Evolutionary conservation across 2,113 vertebrate species (phyloP).

Genomic region (Perca schrenkii): DNA sequence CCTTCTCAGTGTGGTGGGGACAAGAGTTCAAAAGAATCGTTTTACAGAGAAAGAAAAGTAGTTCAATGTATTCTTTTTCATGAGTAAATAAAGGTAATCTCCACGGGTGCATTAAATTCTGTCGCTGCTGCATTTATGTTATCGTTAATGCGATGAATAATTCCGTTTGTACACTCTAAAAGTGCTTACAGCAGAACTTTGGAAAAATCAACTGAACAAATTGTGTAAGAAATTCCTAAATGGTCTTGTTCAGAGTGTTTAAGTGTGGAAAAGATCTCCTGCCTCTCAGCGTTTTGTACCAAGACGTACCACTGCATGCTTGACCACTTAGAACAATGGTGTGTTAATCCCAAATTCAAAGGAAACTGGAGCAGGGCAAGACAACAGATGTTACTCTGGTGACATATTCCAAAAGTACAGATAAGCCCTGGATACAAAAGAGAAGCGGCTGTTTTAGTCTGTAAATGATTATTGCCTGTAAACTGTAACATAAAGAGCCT

Average conservation of each 20-base stretch:
- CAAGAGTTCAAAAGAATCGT: slow-evolving; percentile 73
- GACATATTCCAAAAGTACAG: slow-evolving; percentile 51
- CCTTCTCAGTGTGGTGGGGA: slow-evolving; percentile 61
- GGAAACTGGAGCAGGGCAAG: slow-evolving; percentile 21
- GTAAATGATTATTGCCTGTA: slow-evolving; percentile 76
- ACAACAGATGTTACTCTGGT: slow-evolving; percentile 53
- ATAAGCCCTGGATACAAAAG: slow-evolving; percentile 57
- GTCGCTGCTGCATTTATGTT: slow-evolving; percentile 81
- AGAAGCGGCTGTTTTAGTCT: slow-evolving; percentile 72
- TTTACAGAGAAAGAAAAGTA: slow-evolving; percentile 63
- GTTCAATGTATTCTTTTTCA: slow-evolving; percentile 75
- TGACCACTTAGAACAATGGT: slow-evolving; percentile 66
- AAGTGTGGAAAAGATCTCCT: slow-evolving; percentile 49
- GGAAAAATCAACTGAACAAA: slow-evolving; percentile 79
- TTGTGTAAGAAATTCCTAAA: slow-evolving; percentile 76
- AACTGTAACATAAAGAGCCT: slow-evolving; percentile 55
- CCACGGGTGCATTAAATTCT: slow-evolving; percentile 76
- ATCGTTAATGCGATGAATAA: slow-evolving; percentile 83
- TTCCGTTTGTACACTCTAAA: slow-evolving; percentile 78
- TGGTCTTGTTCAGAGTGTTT: slow-evolving; percentile 69
- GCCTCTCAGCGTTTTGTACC: slow-evolving; percentile 32
- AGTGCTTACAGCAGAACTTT: slow-evolving; percentile 80
- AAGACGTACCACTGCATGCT: slow-evolving; percentile 35
- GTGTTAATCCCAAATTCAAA: slow-evolving; percentile 52
- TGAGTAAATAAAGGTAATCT: slow-evolving; percentile 83